Conservation (phyloP, 2,888 invertebrate genomes). For the Bellardia bayeri region DNA sequence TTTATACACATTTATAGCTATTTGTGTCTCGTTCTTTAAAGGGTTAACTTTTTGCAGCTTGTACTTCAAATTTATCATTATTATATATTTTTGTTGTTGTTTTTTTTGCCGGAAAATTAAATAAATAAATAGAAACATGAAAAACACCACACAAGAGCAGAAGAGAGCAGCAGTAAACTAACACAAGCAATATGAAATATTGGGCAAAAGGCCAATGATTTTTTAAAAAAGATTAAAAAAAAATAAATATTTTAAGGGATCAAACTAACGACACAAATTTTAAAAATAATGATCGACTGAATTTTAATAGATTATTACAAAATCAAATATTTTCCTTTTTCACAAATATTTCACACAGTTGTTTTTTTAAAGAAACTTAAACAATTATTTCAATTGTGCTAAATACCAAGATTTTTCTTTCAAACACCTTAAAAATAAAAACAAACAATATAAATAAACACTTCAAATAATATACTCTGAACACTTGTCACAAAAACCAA, state of each 20-base stretch:
- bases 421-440: slow-evolving; percentile 17
- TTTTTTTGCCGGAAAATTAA: slow-evolving; percentile 70
- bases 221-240: slow-evolving; percentile 39
- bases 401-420: slow-evolving; percentile 34
- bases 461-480: slow-evolving; percentile 27
- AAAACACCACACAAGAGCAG: slow-evolving; percentile 45
- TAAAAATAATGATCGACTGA: slow-evolving; percentile 30
- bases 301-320: slow-evolving; percentile 62
- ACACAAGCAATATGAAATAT: slow-evolving; percentile 78
- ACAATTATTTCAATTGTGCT: slow-evolving; percentile 41
- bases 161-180: slow-evolving; percentile 38
- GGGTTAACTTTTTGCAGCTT: slow-evolving; percentile 50
- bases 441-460: slow-evolving; percentile 24
- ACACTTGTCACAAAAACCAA: slow-evolving; percentile 17
- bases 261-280: slow-evolving; percentile 58
- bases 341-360: slow-evolving; percentile 21
- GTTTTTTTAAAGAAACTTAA: not conserved
- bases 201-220: slow-evolving; percentile 78
- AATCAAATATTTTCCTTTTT: slow-evolving; percentile 72
- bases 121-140: slow-evolving; percentile 54
- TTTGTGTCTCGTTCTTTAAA: not conserved
- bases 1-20: not conserved
- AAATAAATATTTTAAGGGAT: slow-evolving; percentile 44
- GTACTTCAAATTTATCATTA: slow-evolving; percentile 53
- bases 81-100: not conserved